phyloP scores from a whole-genome alignment of 1,140 invertebrate genomes.

The Gerris buenoi region DNA sequence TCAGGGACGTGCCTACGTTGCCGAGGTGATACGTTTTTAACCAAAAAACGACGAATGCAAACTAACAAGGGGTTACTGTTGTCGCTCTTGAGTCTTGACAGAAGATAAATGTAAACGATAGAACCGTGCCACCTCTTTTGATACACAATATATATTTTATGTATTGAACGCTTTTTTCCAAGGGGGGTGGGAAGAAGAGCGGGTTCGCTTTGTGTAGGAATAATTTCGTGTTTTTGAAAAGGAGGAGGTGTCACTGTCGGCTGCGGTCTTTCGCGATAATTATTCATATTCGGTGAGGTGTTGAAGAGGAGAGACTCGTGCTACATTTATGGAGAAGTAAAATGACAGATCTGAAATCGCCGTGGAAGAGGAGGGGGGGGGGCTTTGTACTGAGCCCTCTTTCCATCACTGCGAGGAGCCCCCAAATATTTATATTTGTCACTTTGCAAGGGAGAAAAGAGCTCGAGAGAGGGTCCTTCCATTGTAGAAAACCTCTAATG shows the following conservation, averaged over 20 bases:
- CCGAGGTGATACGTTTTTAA: no score
- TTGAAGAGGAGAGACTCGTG: not conserved
- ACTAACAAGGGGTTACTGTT: no score
- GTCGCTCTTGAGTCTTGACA: no score
- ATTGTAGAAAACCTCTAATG: not conserved
- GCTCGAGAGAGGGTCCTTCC: not conserved
- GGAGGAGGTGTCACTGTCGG: not conserved
- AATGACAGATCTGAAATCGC: not conserved
- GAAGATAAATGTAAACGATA: not conserved
- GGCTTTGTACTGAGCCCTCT: no score
- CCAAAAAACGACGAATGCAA: no score
- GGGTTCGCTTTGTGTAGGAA: not conserved
- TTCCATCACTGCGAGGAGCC: not conserved
- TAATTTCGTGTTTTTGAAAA: not conserved
- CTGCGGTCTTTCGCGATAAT: not conserved
- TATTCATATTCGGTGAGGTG: not conserved
- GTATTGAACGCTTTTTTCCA: not conserved
- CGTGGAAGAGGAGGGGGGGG: not conserved
- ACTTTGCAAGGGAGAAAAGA: not conserved
- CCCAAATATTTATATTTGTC: not conserved
- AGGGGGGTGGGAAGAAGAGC: not conserved
- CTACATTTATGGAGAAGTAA: not conserved
- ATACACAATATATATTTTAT: not conserved
- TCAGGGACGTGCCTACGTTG: no score
- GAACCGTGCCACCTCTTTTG: not conserved